Evolutionary conservation across 1,140 invertebrate genomes (phyloP), one percentile per base, ranked within the genome.

Genomic region (Tyrophagus putrescentiae): DNA sequence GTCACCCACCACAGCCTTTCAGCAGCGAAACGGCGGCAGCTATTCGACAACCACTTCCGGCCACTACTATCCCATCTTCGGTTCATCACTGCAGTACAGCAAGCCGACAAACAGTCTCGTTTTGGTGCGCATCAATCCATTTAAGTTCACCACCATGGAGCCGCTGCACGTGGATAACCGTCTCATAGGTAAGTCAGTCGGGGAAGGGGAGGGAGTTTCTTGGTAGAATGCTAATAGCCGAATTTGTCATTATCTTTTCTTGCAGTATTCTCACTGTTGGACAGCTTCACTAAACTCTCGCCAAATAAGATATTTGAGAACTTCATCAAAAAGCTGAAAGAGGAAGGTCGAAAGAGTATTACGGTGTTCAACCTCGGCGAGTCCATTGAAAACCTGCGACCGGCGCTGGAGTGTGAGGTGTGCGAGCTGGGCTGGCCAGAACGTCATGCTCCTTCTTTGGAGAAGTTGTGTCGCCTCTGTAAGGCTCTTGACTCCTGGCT

Each of bases 401-500:
- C 23, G 31, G 31, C 21, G 23, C 31, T 73, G 6, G 71, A 76
- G 60, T 65, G 70, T 23, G 70, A 73, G 42, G 71, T 75, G 60
- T 63, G 83, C 62, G 85, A 88, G 69, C 80, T 83, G 60, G 87
- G 88, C 25, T 92, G 88, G 88, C 81, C 86, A 0, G 80, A 82
- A 25, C 80, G 82, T 60, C 74, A 92, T 62, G 87, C 90, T 56
- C 89, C 90, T 21, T 87, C 89, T 50, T 76, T 94, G 36, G 90
- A 93, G 71, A 76, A 82, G 59, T 77, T 93, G 0, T 94, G 89
- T 72, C 83, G 84, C 48, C 81, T 92, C 53, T 93, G 90, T 76
- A 93, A 92, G 73, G 82, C 87, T 64, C 82, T 93, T 63, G 89
- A 93, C 74, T 85, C 84, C 61, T 93, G 87, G 87, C 75, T 93